A percentile compares a stretch with the other conserved stretches of the same genome.
Conservation (phyloP, 1,140 invertebrate species). For the Bombus polaris region DNA sequence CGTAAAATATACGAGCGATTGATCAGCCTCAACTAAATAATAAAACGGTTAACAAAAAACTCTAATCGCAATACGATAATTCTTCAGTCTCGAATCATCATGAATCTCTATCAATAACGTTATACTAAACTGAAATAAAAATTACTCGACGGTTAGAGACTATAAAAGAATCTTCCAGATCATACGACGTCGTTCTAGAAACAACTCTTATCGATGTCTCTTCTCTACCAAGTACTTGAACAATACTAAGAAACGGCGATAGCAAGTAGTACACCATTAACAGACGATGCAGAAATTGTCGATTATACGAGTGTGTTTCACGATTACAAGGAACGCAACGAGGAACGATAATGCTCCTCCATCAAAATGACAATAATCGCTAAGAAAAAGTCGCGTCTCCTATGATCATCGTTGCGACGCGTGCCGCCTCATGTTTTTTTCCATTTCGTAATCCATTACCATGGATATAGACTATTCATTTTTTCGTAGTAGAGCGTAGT, state of each 20-base stretch:
- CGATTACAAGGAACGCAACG: constrained; percentile 2
- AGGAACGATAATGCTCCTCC: constrained; percentile 6
- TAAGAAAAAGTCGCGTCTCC: constrained; percentile 22
- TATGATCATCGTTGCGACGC: constrained; percentile 12
- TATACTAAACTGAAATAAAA: not conserved
- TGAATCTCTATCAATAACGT: not conserved
- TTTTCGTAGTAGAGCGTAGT: not conserved
- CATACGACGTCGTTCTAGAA: not conserved
- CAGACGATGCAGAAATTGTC: constrained; percentile 16
- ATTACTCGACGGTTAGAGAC: too few species aligned
- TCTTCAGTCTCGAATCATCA: not conserved
- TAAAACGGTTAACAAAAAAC: not conserved
- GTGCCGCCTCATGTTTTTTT: not conserved
- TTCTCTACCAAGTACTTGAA: too few species aligned
- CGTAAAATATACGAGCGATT: not conserved
- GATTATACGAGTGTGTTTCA: constrained; percentile 20
- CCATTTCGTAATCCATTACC: constrained; percentile 12
- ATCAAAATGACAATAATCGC: constrained; percentile 37
- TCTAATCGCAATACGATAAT: not conserved
- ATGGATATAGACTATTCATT: too few species aligned
- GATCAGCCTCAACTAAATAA: not conserved
- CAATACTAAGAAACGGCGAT: constrained; percentile 6
- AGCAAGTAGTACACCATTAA: not conserved
- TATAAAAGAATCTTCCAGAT: not conserved
- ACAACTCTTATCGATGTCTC: not conserved